phyloP scores from a whole-genome alignment of 2,113 vertebrate species.

The Picathartes gymnocephalus region DNA sequence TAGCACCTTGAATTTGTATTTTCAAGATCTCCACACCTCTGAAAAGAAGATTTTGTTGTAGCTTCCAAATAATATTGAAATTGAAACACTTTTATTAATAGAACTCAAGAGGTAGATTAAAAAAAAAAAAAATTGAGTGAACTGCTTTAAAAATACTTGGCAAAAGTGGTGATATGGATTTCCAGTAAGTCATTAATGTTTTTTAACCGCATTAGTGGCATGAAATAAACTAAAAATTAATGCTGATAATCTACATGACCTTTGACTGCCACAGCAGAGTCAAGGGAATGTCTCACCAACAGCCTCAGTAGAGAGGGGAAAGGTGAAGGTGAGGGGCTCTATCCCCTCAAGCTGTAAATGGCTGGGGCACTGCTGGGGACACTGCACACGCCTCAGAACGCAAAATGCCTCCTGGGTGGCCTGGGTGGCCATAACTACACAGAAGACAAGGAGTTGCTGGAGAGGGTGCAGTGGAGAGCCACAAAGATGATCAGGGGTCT shows the following conservation, averaged over 20 bases:
- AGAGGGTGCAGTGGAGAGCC: not conserved
- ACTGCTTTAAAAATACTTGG: not conserved
- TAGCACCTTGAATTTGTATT: not conserved
- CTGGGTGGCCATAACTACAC: rapidly evolving
- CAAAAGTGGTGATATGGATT: rapidly evolving
- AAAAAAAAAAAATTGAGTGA: not conserved
- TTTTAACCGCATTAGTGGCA: not conserved
- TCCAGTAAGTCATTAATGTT: not conserved
- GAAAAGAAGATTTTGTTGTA: not conserved
- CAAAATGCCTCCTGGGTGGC: not conserved
- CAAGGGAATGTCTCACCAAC: rapidly evolving
- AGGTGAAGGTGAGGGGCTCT: too few relatives aligned
- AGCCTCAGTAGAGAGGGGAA: rapidly evolving
- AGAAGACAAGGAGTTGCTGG: not conserved
- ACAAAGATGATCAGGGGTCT: not conserved
- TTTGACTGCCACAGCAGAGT: too few relatives aligned
- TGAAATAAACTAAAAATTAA: not conserved
- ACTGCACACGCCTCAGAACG: rapidly evolving
- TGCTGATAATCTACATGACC: too few relatives aligned
- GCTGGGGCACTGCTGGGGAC: not conserved
- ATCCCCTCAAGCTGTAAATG: not conserved
- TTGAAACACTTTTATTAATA: not conserved
- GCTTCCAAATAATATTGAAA: not conserved
- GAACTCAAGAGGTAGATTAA: not conserved
- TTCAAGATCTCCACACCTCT: not conserved